Evolutionary conservation across 2,888 invertebrate species (phyloP).

Genomic region (Anthophora plumipes): DNA sequence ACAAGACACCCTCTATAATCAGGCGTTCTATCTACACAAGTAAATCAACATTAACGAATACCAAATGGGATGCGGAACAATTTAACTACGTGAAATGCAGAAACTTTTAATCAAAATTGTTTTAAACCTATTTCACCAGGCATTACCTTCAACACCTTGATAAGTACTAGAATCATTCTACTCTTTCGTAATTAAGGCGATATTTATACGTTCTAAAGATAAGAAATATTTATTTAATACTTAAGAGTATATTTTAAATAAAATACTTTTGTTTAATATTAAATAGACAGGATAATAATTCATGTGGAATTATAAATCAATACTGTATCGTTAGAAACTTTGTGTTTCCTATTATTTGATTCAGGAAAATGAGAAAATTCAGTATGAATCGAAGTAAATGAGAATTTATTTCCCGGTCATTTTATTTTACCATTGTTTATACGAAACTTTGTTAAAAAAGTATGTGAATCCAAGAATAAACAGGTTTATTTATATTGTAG

Average conservation of each 20-base stretch:
- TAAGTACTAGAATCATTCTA: background rate
- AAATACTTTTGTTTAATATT: background rate
- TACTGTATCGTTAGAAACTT: background rate
- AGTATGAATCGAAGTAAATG: too few relatives aligned
- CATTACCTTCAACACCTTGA: constrained; percentile 22
- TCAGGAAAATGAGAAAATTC: too few relatives aligned
- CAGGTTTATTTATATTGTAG: too few relatives aligned
- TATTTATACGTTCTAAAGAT: background rate
- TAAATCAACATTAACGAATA: constrained; percentile 37
- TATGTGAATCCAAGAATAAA: too few relatives aligned
- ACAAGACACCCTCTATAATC: background rate
- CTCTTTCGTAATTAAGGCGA: background rate
- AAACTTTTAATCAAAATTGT: constrained; percentile 56
- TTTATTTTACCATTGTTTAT: too few relatives aligned
- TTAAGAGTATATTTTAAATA: background rate
- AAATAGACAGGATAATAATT: too few relatives aligned
- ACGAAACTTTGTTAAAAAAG: too few relatives aligned
- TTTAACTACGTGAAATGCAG: constrained; percentile 43
- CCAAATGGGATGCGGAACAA: constrained; percentile 21
- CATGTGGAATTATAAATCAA: too few relatives aligned
- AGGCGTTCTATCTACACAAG: constrained; percentile 17
- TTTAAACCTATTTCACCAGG: constrained; percentile 39
- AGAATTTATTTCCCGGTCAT: too few relatives aligned
- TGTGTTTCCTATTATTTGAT: background rate
- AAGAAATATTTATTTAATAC: background rate